phyloP scores from a whole-genome alignment of 2,888 invertebrate species.

The Cantharis flavilabris region DNA sequence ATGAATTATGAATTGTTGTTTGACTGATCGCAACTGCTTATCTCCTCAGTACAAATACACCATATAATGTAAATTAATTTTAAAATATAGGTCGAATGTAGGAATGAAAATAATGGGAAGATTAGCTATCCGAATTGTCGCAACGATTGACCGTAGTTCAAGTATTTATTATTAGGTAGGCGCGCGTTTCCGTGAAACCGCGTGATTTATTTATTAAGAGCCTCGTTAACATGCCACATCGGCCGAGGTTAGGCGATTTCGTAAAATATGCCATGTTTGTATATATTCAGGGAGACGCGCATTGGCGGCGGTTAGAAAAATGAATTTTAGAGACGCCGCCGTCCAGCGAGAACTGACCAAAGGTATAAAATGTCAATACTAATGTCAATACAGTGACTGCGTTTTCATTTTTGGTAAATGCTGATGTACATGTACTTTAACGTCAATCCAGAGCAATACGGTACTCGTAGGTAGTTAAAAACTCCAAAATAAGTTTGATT shows the following conservation, averaged over 20 bases:
- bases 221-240: constrained; percentile 36
- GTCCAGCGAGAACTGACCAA: constrained; percentile 54
- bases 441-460: constrained; percentile 60
- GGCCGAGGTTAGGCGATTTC: constrained; percentile 39
- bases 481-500: constrained; percentile 51
- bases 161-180: constrained; percentile 49
- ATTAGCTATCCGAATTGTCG: constrained; percentile 46
- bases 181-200: constrained; percentile 52
- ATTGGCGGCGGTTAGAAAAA: constrained; percentile 29
- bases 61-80: constrained; percentile 50
- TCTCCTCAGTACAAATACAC: constrained; percentile 57
- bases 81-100: constrained; percentile 38
- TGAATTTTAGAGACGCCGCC: constrained; percentile 30
- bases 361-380: constrained; percentile 55
- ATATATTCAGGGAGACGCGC: constrained; percentile 35
- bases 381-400: constrained; percentile 56
- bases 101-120: constrained; percentile 37
- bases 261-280: constrained; percentile 35
- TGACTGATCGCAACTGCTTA: constrained; percentile 55
- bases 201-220: constrained; percentile 47
- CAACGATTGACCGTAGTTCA: constrained; percentile 51
- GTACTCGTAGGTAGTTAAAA: constrained; percentile 53
- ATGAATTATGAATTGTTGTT: constrained; percentile 54
- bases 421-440: constrained; percentile 49
- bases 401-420: constrained; percentile 43